A percentile compares a stretch with the other conserved stretches of the same genome.
These are phyloP conservation scores for Mionectes macconnelli DNA, from an alignment of 2,113 vertebrate species.

Conservation along the genomic window DNA sequence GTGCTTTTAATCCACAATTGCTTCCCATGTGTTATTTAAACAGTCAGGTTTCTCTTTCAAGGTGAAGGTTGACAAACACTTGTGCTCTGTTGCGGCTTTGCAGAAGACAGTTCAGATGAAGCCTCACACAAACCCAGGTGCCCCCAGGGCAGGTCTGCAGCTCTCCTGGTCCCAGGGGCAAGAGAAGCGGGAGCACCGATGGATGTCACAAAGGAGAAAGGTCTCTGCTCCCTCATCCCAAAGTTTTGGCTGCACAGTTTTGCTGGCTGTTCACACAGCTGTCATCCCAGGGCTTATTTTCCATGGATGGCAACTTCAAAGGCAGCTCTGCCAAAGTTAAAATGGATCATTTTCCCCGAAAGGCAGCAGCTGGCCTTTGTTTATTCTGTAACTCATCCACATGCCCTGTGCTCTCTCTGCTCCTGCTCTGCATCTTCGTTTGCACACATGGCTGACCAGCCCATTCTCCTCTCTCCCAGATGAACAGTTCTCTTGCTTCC, in stretches of 20 bases:
- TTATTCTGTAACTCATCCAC: not conserved
- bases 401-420: not conserved
- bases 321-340: not conserved
- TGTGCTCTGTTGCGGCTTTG: not conserved
- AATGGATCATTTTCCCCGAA: not conserved
- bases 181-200: not conserved
- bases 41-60: not conserved
- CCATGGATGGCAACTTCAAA: not conserved
- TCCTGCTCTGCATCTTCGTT: not conserved
- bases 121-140: not conserved
- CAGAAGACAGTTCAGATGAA: not conserved
- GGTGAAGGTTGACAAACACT: not conserved
- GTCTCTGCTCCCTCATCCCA: not conserved
- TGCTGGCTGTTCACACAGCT: rapidly evolving
- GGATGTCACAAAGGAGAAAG: not conserved
- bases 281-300: not conserved
- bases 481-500: not conserved
- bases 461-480: not conserved
- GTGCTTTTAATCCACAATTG: not conserved
- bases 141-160: not conserved
- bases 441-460: not conserved
- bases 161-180: not conserved
- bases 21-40: not conserved
- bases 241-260: not conserved
- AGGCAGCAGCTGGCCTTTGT: not conserved